These are phyloP conservation scores for Blera fallax DNA, from an alignment of 2,888 invertebrate species.

Conservation along the genomic window DNA sequence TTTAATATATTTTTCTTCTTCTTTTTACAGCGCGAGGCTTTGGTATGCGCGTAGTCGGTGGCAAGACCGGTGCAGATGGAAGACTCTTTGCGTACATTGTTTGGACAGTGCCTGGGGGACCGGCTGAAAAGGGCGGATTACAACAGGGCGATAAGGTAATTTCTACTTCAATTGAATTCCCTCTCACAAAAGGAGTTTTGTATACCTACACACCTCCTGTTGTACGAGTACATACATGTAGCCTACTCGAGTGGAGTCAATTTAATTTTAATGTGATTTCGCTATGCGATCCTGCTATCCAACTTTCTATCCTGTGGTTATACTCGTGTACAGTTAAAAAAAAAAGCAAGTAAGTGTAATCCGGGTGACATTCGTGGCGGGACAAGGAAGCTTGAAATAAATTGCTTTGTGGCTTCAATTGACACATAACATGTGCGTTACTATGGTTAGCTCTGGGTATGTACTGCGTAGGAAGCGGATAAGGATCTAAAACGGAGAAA, in stretches of 20 bases:
- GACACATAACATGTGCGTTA: constrained; percentile 52
- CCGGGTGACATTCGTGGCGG: constrained; percentile 7
- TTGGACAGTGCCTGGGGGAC: constrained; percentile 95
- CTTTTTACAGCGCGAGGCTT: constrained; percentile 89
- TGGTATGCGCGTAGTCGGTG: constrained; percentile 97
- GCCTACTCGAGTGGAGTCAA: constrained; percentile 32
- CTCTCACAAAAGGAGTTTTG: constrained; percentile 16
- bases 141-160: constrained; percentile 93
- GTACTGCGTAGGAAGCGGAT: background rate
- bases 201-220: background rate
- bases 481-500: background rate
- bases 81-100: constrained; percentile 94
- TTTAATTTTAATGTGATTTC: constrained; percentile 58
- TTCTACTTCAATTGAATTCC: constrained; percentile 66
- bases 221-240: no score
- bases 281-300: constrained; percentile 24
- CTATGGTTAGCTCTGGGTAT: background rate
- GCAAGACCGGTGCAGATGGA: constrained; percentile 93
- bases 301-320: background rate
- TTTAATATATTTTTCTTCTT: constrained; percentile 46
- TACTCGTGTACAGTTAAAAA: background rate
- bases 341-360: constrained; percentile 14
- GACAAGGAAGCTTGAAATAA: constrained; percentile 28
- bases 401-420: constrained; percentile 54
- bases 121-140: constrained; percentile 94